Evolutionary conservation across 2,113 vertebrate genomes (phyloP).

Genomic region (Periophthalmodon schlosseri): DNA sequence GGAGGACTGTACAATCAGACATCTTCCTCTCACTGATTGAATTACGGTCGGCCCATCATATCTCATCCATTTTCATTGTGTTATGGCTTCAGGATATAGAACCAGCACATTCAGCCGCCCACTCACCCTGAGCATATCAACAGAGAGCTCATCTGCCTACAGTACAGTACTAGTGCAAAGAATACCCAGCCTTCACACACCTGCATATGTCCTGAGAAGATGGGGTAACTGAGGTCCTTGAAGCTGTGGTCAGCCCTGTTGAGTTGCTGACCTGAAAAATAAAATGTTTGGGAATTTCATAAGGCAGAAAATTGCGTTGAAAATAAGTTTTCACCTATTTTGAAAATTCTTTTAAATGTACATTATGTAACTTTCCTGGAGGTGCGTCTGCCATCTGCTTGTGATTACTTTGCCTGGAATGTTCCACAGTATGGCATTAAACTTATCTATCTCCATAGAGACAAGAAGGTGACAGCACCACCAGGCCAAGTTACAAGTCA

Average conservation of each 20-base stretch:
- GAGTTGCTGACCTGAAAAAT: constrained; percentile 90
- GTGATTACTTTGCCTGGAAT: no score
- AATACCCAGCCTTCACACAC: constrained; percentile 58
- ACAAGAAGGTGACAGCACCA: no score
- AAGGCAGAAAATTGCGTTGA: no score
- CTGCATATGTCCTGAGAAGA: constrained; percentile 96
- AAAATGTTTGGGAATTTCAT: neutral
- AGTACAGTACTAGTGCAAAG: neutral
- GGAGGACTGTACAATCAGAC: constrained; percentile 19
- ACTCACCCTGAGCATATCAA: constrained; percentile 4
- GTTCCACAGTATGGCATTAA: no score
- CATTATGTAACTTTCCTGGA: no score
- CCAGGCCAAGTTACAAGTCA: no score
- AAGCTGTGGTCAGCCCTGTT: constrained; percentile 81
- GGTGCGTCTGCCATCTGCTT: no score
- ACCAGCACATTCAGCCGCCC: constrained; percentile 27
- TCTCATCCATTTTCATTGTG: constrained; percentile 34
- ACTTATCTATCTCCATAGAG: no score
- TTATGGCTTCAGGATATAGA: constrained; percentile 10
- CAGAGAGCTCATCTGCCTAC: neutral
- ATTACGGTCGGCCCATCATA: neutral
- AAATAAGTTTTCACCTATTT: neutral
- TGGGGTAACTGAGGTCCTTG: constrained; percentile 84
- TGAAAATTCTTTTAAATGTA: neutral
- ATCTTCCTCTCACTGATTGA: constrained; percentile 24